Conservation (phyloP, 2,797 vertebrate genomes). For the Morus bassanus region DNA sequence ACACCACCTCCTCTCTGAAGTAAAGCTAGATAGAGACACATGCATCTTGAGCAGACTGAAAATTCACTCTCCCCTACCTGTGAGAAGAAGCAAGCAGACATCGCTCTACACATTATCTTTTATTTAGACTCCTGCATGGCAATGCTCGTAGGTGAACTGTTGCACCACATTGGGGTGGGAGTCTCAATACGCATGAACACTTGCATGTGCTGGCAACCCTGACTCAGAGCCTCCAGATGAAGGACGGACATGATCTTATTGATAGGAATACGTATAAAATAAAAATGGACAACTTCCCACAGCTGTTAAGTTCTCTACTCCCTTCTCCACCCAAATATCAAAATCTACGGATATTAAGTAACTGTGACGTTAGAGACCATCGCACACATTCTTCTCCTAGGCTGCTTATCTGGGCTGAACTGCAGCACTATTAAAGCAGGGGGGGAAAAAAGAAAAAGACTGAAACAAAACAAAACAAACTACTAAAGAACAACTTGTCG, state of each 20-base stretch:
- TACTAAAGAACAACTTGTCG: slow-evolving; percentile 23
- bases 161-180: not conserved
- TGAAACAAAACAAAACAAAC: not conserved
- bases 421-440: not conserved
- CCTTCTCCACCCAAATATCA: not conserved
- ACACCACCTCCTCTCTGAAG: not conserved
- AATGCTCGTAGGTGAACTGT: fast-evolving
- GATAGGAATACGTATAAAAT: not conserved
- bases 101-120: fast-evolving
- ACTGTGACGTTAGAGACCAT: not conserved
- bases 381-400: not conserved
- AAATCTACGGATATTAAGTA: not conserved
- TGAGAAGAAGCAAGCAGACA: not conserved
- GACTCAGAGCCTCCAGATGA: not conserved
- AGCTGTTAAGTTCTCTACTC: not conserved
- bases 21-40: not conserved
- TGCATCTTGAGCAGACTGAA: not conserved
- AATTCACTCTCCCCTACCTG: not conserved
- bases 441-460: not conserved
- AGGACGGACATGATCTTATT: not conserved
- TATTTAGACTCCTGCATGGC: fast-evolving
- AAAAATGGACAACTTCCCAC: not conserved
- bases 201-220: not conserved
- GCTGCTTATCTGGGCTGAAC: not conserved
- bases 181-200: fast-evolving